Base-by-base conservation (phyloP, 2,888 invertebrate genomes). In the Subacronicta megacephala region DNA sequence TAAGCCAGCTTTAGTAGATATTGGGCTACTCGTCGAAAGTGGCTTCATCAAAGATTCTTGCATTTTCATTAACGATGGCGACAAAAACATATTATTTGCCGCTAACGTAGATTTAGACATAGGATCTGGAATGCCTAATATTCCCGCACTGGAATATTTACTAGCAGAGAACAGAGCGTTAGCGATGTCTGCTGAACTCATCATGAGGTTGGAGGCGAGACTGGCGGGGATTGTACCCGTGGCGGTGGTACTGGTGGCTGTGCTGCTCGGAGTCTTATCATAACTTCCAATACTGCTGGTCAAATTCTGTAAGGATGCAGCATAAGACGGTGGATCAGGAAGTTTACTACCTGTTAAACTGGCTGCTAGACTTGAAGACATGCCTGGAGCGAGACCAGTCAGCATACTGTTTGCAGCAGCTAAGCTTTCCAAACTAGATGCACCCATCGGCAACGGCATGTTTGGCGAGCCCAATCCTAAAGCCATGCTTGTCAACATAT, bases 1-100 rank as follows among this genome's bases (percentile, higher is more conserved):
- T 55, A 92, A 79, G 7, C 90, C 90, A 17, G 84, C 89, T 82
- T 94, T 94, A 3, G 92, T 77, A 31, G 93, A 87, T 67, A 95
- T 90, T 0, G 95, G 95, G 81, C 95, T 95, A 63, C 95, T 95
- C 7, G 92, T 94, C 1, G 95, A 95, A 20, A 96, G 84, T 1
- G 96, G 96, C 81, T 96, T 95, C 61, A 96, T 86, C 7, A 95
- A 79, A 35, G 94, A 90, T 79, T 96, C 96, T 80, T 96, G 96
- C 94, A 97, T 96, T 90, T 97, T 97, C 66, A 97, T 94, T 59
- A 96, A 85, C 31, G 96, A 96, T 15, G 97, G 97, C 7, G 97
- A 95, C 75, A 97, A 93, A 70, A 97, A 97, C 95, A 97, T 96
- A 81, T 97, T 97, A 77, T 96, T 96, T 0, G 97, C 96, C 7